Evolutionary conservation across 1,140 invertebrate species (phyloP), one percentile per base, ranked within the genome.

Genomic region (Bombus confusus): DNA sequence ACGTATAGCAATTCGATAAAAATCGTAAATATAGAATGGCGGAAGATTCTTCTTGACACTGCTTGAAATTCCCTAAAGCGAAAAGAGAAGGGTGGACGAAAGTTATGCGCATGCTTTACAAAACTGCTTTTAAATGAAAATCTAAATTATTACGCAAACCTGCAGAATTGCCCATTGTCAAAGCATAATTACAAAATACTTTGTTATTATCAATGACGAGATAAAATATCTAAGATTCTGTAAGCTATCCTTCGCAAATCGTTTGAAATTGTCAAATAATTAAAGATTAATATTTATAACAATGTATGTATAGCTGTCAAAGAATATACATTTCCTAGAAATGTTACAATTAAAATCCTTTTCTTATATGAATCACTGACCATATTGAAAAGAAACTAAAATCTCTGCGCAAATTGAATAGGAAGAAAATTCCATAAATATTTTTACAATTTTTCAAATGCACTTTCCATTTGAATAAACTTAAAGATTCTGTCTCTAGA

Each of bases 11-110:
- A 83, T 90, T 69, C 34, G 8, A 43, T 86, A 86, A 88, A 90
- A 87, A 88, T 83, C 57, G 86, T 83, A 83, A 90, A 86, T 80
- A 88, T 68, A 90, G 75, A 73, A 78, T 77, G 66, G 72, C 71
- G 76, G 52, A 72, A 57, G 37, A 76, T 71, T 83, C 37, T 71
- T 43, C 57, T 68, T 68, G 25, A 43, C 66, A 86, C 77, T 74
- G 78, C 77, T 80, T 80, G 37, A 75, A 84, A 79, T 86, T 77
- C 69, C 69, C 68, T n/a, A 77, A 66, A 86, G 69, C 34, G 52
- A 52, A 64, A 34, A 86, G 74, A 83, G 47, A 41, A 25, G 25
- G 59, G 15, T 34, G 64, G 37, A 47, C 25, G 37, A 52, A 57
- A 79, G 68, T 85, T 12, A 66, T 85, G 79, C 84, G 84, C 84